Percentiles rank a stretch among this genome's conserved stretches.
These are phyloP conservation scores for Calcarius lapponicus DNA, from an alignment of 2,797 vertebrate species.

Conservation along the genomic window DNA sequence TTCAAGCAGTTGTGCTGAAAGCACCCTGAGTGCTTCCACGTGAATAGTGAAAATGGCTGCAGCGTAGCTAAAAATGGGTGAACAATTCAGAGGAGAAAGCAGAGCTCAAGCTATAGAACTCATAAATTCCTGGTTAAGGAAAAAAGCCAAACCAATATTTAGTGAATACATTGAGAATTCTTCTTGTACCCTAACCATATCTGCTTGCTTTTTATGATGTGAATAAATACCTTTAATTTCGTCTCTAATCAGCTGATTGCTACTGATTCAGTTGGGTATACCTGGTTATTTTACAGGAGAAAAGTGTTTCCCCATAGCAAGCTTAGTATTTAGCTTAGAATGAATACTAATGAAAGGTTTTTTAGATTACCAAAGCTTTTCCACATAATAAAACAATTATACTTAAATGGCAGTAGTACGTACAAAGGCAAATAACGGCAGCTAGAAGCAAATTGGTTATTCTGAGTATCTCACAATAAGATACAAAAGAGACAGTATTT, in stretches of 20 bases:
- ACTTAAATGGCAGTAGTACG: neutral
- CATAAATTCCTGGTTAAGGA: neutral
- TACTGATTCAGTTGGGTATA: neutral
- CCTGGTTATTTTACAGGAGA: slow-evolving; percentile 5
- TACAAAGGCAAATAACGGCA: neutral
- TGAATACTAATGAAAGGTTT: neutral
- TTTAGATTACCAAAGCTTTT: neutral
- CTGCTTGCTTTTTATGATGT: neutral
- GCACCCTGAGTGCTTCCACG: neutral
- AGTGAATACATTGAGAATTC: neutral
- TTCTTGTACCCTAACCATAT: neutral
- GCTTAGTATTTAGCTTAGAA: neutral
- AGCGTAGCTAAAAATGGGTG: neutral
- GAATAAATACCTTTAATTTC: neutral
- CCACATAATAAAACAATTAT: neutral
- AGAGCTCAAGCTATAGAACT: slow-evolving; percentile 20
- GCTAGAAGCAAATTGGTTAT: neutral
- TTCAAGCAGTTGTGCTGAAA: slow-evolving; percentile 17
- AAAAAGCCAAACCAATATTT: neutral
- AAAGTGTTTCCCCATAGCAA: neutral
- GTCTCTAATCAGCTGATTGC: neutral
- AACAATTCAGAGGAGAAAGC: slow-evolving; percentile 29
- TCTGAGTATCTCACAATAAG: neutral
- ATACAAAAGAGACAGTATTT: neutral
- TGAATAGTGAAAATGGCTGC: neutral